Percentiles rank a stretch among this genome's conserved stretches.
These are phyloP conservation scores for Aplodontia rufa DNA, from an alignment of 2,113 vertebrate species.

Conservation along the genomic window DNA sequence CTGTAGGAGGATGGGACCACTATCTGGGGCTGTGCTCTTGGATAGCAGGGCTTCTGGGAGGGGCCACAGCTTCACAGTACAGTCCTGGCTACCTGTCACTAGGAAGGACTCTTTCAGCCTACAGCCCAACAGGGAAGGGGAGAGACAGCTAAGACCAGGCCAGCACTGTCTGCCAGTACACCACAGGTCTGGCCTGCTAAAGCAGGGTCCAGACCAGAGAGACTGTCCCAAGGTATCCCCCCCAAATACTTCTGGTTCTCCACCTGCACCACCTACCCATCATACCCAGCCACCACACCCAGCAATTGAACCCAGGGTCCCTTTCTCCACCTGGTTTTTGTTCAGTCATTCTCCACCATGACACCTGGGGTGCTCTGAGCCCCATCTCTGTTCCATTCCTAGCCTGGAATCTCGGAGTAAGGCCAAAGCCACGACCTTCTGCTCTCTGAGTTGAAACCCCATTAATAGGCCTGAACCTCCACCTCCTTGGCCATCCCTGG, in stretches of 20 bases:
- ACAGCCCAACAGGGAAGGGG: neutral
- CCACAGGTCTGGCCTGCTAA: neutral
- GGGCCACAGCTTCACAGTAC: slow-evolving; percentile 95
- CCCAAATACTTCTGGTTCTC: neutral
- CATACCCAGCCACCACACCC: fast-evolving
- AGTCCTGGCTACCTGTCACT: slow-evolving; percentile 96
- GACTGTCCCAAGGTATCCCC: neutral
- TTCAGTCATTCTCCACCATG: neutral
- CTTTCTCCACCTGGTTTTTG: neutral
- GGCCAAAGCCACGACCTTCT: neutral
- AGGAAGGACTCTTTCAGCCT: slow-evolving; percentile 93
- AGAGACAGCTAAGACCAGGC: neutral
- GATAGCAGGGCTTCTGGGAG: slow-evolving; percentile 84
- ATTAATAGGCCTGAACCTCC: neutral
- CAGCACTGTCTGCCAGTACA: neutral
- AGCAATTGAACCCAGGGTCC: neutral
- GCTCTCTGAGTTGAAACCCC: neutral
- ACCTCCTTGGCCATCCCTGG: neutral
- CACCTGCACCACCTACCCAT: neutral
- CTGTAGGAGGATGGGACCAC: slow-evolving; percentile 77
- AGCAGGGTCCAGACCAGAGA: neutral
- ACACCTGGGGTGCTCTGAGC: neutral
- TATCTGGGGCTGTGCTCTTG: slow-evolving; percentile 40
- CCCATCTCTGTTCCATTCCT: neutral
- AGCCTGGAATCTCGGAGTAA: neutral